Percentiles rank a stretch among this genome's conserved stretches.
Conservation (phyloP, 2,797 vertebrate genomes). For the Naso thynnoides region DNA sequence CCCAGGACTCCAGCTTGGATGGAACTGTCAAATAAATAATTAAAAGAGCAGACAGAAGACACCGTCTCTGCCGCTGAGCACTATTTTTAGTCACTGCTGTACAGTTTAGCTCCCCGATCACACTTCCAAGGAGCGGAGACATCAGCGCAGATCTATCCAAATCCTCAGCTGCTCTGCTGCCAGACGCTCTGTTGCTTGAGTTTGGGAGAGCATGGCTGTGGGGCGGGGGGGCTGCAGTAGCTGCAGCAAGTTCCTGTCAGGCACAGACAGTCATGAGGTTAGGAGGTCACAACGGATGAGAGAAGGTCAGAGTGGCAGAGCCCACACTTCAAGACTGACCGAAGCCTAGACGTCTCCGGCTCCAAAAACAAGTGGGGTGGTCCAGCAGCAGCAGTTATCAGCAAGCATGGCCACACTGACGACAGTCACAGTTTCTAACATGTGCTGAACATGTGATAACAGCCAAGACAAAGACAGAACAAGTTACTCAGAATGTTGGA, state of each 20-base stretch:
- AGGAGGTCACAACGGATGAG: conserved; percentile 43
- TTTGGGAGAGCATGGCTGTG: conserved; percentile 13
- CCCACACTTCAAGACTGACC: conserved; percentile 64
- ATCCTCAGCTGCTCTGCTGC: conserved; percentile 72
- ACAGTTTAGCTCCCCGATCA: conserved; percentile 42
- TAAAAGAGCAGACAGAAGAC: conserved; percentile 62
- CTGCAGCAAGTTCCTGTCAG: conserved; percentile 33
- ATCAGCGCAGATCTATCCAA: conserved; percentile 65
- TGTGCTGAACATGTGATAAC: conserved; percentile 7
- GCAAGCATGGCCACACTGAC: neutral
- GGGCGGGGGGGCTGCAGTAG: neutral
- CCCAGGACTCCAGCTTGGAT: conserved; percentile 50
- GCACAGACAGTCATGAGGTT: conserved; percentile 52
- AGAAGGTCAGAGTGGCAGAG: conserved; percentile 55
- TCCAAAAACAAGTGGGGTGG: conserved; percentile 68
- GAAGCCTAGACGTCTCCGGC: conserved; percentile 62
- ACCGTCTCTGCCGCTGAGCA: conserved; percentile 36
- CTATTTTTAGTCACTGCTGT: conserved; percentile 71
- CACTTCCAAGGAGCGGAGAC: conserved; percentile 43
- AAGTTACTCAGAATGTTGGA: neutral
- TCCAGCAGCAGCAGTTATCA: conserved; percentile 14
- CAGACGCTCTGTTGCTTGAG: conserved; percentile 57
- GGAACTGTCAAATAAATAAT: conserved; percentile 73
- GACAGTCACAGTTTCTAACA: conserved; percentile 5
- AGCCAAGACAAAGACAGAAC: too few species aligned